These are phyloP conservation scores for Acromyrmex echinatior DNA, from an alignment of 1,140 invertebrate genomes.

Conservation along the genomic window DNA sequence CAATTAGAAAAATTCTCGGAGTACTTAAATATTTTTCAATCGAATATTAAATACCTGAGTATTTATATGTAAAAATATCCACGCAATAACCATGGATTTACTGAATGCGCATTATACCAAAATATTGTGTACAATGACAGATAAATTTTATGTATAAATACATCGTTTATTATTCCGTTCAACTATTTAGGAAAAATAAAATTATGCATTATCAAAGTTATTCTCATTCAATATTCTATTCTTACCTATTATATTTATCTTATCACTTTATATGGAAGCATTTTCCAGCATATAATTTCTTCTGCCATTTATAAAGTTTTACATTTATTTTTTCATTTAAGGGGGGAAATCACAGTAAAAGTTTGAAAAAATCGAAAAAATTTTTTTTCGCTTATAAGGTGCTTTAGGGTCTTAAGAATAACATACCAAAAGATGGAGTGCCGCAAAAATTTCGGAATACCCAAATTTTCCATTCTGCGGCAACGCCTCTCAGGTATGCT, in stretches of 20 bases:
- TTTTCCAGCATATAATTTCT: not conserved
- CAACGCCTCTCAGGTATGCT: too few relatives aligned
- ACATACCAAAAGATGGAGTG: too few relatives aligned
- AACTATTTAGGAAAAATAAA: slow-evolving; percentile 32
- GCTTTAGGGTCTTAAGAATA: too few relatives aligned
- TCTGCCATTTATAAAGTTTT: not conserved
- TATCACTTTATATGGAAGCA: not conserved
- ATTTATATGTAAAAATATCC: not conserved
- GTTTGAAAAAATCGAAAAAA: too few relatives aligned
- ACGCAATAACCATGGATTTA: not conserved
- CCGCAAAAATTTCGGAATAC: too few relatives aligned
- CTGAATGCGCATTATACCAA: not conserved
- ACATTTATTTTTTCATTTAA: not conserved
- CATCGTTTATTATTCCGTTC: not conserved
- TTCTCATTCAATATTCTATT: not conserved
- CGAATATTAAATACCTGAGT: not conserved
- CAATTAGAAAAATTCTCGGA: not conserved
- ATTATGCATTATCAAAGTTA: slow-evolving; percentile 31
- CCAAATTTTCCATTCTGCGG: too few relatives aligned
- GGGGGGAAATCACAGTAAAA: too few relatives aligned
- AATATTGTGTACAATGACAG: slow-evolving; percentile 24
- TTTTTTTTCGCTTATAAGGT: too few relatives aligned
- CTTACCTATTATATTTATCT: not conserved
- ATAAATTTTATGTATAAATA: slow-evolving; percentile 12
- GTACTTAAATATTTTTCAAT: not conserved